These are phyloP conservation scores for Prenolepis imparis DNA, from an alignment of 2,888 invertebrate species.

Conservation along the genomic window DNA sequence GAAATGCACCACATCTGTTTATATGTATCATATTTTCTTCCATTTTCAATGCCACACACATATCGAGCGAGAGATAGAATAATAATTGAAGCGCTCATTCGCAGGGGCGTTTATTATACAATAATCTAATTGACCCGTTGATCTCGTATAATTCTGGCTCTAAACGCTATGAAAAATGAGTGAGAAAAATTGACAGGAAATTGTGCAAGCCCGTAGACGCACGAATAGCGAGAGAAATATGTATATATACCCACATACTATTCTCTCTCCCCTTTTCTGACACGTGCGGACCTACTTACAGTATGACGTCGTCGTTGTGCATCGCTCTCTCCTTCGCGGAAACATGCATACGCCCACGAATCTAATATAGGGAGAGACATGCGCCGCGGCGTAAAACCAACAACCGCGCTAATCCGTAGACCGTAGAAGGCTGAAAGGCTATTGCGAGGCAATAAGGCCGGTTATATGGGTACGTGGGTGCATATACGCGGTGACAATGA, in stretches of 20 bases:
- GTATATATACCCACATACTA: constrained; percentile 27
- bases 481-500: constrained; percentile 20
- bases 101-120: constrained; percentile 69
- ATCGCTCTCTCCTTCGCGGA: constrained; percentile 20
- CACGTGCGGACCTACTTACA: constrained; percentile 22
- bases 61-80: constrained; percentile 35
- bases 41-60: constrained; percentile 28
- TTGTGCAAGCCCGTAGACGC: constrained; percentile 76
- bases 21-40: background rate
- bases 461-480: constrained; percentile 70
- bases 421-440: constrained; percentile 72
- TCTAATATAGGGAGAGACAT: constrained; percentile 18
- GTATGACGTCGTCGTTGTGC: constrained; percentile 33
- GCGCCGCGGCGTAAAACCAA: constrained; percentile 61
- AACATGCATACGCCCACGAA: constrained; percentile 40
- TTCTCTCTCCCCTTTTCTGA: background rate
- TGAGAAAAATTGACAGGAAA: constrained; percentile 73
- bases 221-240: constrained; percentile 35
- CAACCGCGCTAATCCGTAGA: constrained; percentile 56
- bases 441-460: constrained; percentile 66
- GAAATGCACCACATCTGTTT: background rate
- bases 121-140: constrained; percentile 69
- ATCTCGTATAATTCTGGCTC: constrained; percentile 67
- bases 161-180: constrained; percentile 79
- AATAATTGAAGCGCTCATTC: constrained; percentile 58